Percentiles rank a stretch among this genome's conserved stretches.
phyloP scores from a whole-genome alignment of 2,113 vertebrate species.

The Boulengeromyrus knoepffleri region DNA sequence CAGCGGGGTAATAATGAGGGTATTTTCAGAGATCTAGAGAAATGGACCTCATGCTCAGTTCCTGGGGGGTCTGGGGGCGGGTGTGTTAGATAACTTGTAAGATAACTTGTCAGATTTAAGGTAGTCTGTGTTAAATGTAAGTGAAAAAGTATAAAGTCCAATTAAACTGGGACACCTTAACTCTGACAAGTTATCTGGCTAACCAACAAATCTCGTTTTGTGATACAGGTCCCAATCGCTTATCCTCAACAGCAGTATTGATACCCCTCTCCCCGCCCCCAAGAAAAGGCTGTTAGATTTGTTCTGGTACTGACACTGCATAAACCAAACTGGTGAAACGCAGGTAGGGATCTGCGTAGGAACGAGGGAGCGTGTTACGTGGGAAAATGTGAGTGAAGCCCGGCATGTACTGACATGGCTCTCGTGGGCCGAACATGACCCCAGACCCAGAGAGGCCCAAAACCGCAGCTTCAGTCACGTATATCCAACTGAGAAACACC shows the following conservation, averaged over 20 bases:
- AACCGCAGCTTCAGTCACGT: neutral
- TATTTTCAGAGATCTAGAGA: too few species aligned
- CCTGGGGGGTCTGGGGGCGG: too few species aligned
- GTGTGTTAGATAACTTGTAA: neutral
- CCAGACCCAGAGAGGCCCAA: neutral
- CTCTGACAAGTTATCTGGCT: too few species aligned
- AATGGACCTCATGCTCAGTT: too few species aligned
- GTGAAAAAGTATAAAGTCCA: neutral
- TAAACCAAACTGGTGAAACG: constrained; percentile 9
- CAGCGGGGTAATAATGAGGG: too few species aligned
- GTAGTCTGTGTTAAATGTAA: neutral
- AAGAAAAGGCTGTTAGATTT: neutral
- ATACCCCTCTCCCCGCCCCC: neutral
- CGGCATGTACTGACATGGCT: neutral
- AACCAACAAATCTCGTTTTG: neutral
- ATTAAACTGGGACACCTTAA: neutral
- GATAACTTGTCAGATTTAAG: neutral
- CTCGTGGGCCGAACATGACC: neutral
- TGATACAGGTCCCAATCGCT: neutral
- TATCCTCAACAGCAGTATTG: neutral
- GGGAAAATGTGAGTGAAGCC: neutral
- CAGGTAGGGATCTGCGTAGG: neutral
- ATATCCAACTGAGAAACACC: neutral
- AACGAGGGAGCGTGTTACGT: neutral
- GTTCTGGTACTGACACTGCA: neutral